Base-by-base conservation (phyloP, 2,113 vertebrate species). In the Drymodes brunneopygia region DNA sequence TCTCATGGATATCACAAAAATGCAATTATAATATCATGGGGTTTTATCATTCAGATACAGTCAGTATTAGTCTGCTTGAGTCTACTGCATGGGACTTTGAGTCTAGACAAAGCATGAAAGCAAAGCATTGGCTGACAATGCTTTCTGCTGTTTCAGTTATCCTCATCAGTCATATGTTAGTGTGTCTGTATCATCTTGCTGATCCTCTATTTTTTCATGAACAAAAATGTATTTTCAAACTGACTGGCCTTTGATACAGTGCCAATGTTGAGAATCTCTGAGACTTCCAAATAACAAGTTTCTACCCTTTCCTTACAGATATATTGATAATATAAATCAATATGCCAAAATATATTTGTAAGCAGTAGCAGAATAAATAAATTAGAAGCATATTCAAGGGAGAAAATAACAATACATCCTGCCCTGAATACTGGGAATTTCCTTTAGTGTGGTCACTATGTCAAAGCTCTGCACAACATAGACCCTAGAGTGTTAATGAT, bases 101-200 rank as follows among this genome's bases (percentile, higher is more conserved):
- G 65, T 88, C 69, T 90, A 96, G 88, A 95, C 90, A 96, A 96
- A 92, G 51, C 82, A 81, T 81, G 94, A 96, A 86, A 95, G 80
- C 67, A 90, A 93, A 92, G 83, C 64, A 57, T 42, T 2, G 2
- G 20, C 56, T 93, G 64, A 96, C 93, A 95, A 90, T 67, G 79
- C 35, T 60, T 93, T 96, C 95, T 95, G 75, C 71, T 90, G 71
- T 81, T 87, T 86, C 88, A 92, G 88, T 90, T 88, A 88, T 67
- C 85, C 90, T 88, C 92, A 81, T 79, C 86, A 94, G 72, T 91
- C 92, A 64, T 66, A 88, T 42, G 86, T 67, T 90, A 66, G 47
- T 20, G 42, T 12, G n/a, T 9, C 38, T 77, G 71, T 48, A 81
- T 81, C 71, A 78, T 70, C 72, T 86, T 22, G 20, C 47, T 81